phyloP scores from a whole-genome alignment of 1,140 invertebrate species.

The Meloidogyne chitwoodi region DNA sequence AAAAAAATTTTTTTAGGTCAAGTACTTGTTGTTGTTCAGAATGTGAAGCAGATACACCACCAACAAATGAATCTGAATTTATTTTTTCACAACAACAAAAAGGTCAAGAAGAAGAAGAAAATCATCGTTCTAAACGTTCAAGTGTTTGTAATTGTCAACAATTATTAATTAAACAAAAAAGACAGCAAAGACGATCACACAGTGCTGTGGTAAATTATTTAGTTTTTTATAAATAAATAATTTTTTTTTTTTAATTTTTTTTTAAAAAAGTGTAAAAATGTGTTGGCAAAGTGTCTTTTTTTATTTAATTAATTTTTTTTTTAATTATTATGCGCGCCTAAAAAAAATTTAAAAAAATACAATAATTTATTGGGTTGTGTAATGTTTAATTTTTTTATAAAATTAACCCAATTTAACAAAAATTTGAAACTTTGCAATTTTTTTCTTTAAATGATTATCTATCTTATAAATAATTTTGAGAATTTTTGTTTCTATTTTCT shows the following conservation, averaged over 20 bases:
- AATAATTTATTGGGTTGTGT: too few relatives aligned
- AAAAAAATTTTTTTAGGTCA: too few relatives aligned
- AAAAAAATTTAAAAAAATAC: too few relatives aligned
- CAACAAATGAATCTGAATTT: conserved; percentile 23
- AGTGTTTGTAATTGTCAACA: background rate
- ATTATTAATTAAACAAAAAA: background rate
- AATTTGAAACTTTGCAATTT: too few relatives aligned
- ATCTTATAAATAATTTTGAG: too few relatives aligned
- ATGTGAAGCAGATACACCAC: conserved; percentile 24
- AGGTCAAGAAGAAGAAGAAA: background rate
- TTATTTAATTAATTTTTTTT: background rate
- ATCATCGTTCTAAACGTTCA: background rate
- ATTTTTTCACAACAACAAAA: background rate
- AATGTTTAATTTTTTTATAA: too few relatives aligned
- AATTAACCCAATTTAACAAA: too few relatives aligned
- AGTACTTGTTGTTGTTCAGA: conserved; percentile 25
- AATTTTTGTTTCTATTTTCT: too few relatives aligned
- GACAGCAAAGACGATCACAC: conserved; percentile 2
- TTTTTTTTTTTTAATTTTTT: background rate
- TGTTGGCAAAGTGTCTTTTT: background rate
- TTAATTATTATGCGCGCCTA: background rate
- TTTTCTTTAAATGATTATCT: too few relatives aligned
- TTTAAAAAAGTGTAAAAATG: background rate
- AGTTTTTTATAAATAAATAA: background rate
- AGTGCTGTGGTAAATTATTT: conserved; percentile 11